Conservation (phyloP, 2,888 invertebrate genomes). For the Callyntrura sp. region DNA sequence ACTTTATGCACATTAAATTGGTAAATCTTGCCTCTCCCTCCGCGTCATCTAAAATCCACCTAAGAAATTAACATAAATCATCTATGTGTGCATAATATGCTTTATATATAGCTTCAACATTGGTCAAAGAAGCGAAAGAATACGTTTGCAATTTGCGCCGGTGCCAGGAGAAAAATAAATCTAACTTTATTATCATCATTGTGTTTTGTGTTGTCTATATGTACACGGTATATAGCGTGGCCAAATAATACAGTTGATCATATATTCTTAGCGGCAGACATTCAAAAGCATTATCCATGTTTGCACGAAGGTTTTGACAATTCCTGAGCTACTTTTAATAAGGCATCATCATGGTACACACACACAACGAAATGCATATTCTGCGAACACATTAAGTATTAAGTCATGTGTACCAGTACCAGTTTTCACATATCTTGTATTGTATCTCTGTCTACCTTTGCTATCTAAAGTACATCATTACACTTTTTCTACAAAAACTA, state of each 20-base stretch:
- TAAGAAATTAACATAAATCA: conserved; percentile 41
- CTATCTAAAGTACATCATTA: background rate
- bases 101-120: too few relatives aligned
- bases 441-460: background rate
- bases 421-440: conserved; percentile 14
- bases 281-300: background rate
- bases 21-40: background rate
- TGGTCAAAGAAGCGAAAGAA: too few relatives aligned
- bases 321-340: conserved; percentile 22
- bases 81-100: background rate
- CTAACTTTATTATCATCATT: too few relatives aligned
- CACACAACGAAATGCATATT: background rate
- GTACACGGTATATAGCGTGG: too few relatives aligned
- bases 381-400: background rate
- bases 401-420: background rate
- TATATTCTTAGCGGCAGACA: too few relatives aligned
- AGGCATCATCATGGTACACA: background rate
- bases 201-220: too few relatives aligned
- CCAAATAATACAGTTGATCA: too few relatives aligned
- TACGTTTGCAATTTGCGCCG: too few relatives aligned
- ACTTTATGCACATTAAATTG: background rate
- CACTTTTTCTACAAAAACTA: background rate
- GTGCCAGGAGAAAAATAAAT: too few relatives aligned
- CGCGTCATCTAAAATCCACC: background rate
- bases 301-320: conserved; percentile 24